A percentile compares a stretch with the other conserved stretches of the same genome.
Conservation (phyloP, 92 coral and sea anemone species). For the Actinostola sp. region DNA sequence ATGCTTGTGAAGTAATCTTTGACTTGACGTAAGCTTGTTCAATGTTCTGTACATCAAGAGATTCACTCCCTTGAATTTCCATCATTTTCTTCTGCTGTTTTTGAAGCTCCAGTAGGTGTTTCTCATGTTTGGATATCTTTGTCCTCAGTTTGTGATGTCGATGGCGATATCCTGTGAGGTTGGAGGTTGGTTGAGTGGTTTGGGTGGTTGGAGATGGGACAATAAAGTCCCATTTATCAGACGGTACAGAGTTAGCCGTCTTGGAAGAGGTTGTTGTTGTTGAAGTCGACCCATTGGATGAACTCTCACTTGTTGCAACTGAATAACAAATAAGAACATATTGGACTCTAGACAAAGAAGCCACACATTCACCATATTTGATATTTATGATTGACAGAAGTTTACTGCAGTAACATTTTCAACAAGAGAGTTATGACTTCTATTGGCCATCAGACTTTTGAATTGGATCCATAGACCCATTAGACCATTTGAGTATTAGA, state of each 20-base stretch:
- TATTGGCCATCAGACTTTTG: no score
- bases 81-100: constrained; percentile 70
- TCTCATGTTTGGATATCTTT: constrained; percentile 70
- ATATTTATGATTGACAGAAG: no score
- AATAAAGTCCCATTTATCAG: constrained; percentile 91
- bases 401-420: no score
- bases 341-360: no score
- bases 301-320: constrained; percentile 7
- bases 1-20: constrained; percentile 46
- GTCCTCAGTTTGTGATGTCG: constrained; percentile 70
- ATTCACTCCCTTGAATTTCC: constrained; percentile 47
- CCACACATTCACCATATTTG: no score
- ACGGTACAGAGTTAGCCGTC: constrained; percentile 1
- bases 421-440: no score
- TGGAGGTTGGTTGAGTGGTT: constrained; percentile 39
- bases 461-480: no score
- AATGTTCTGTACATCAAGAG: constrained; percentile 50
- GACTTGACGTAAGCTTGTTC: constrained; percentile 56
- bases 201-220: constrained; percentile 78
- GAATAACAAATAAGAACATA: no score
- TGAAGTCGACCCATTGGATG: no score
- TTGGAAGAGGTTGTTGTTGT: constrained; percentile 7
- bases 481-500: no score
- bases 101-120: constrained; percentile 67
- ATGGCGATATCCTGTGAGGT: constrained; percentile 57